phyloP scores from a whole-genome alignment of 2,113 vertebrate species.

The Rousettus leschenaultii region DNA sequence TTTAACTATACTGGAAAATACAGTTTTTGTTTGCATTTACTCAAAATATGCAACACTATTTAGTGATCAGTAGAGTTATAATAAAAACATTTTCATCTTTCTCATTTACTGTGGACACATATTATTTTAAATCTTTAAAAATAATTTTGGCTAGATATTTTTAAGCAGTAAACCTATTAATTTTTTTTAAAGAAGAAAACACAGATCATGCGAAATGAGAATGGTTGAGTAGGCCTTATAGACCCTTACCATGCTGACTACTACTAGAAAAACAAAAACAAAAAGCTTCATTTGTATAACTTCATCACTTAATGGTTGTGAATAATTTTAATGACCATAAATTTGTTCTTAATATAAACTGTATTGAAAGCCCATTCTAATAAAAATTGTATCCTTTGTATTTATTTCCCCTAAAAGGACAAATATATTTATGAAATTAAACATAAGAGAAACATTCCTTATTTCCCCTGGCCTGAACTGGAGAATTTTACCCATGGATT shows the following conservation, averaged over 20 bases:
- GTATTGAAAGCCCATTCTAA: neutral
- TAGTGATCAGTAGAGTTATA: neutral
- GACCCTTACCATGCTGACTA: neutral
- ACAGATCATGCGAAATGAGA: neutral
- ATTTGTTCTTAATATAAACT: neutral
- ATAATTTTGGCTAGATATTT: conserved; percentile 9
- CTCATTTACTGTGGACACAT: neutral
- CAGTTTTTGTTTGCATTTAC: neutral
- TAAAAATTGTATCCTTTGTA: neutral
- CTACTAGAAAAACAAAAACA: neutral
- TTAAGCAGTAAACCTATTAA: neutral
- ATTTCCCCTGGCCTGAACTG: neutral
- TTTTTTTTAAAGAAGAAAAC: neutral
- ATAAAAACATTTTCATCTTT: neutral
- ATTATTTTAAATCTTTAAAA: neutral
- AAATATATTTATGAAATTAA: neutral
- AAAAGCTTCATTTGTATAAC: neutral
- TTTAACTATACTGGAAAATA: neutral
- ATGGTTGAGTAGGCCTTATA: neutral
- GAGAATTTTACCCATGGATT: conserved; percentile 8
- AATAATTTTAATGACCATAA: neutral
- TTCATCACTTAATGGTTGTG: neutral
- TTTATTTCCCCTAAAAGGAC: neutral
- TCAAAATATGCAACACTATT: neutral
- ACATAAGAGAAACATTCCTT: neutral